phyloP scores from a whole-genome alignment of 2,113 vertebrate species.

The Myotis lucifugus region DNA sequence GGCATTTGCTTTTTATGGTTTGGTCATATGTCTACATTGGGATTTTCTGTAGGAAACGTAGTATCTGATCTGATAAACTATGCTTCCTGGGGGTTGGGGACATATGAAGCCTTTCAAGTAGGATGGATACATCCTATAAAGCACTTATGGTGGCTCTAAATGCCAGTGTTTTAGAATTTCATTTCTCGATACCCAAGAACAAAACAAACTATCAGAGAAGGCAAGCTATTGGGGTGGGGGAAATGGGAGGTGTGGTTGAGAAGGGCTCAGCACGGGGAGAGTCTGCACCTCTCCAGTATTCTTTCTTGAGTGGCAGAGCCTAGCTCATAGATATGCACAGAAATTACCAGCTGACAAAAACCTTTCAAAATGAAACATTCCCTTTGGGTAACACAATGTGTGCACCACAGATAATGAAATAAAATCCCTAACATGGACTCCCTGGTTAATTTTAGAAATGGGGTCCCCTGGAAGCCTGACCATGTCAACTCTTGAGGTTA shows the following conservation, averaged over 20 bases:
- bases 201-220: not conserved
- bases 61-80: not conserved
- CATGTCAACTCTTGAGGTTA: not conserved
- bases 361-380: not conserved
- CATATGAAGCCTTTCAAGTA: not conserved
- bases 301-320: not conserved
- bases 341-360: not conserved
- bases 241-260: no score
- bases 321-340: not conserved
- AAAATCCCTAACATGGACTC: not conserved
- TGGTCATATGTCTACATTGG: not conserved
- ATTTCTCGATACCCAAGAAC: not conserved
- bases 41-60: not conserved
- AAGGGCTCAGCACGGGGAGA: fast-evolving
- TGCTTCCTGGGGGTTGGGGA: not conserved
- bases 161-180: not conserved
- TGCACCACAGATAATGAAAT: not conserved
- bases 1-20: not conserved
- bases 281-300: not conserved
- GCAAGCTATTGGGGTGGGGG: fast-evolving
- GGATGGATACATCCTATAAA: not conserved
- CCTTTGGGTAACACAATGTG: not conserved
- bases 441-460: not conserved
- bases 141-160: not conserved
- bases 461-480: not conserved